Conservation (phyloP, 2,888 invertebrate genomes). For the Alcis repandata region DNA sequence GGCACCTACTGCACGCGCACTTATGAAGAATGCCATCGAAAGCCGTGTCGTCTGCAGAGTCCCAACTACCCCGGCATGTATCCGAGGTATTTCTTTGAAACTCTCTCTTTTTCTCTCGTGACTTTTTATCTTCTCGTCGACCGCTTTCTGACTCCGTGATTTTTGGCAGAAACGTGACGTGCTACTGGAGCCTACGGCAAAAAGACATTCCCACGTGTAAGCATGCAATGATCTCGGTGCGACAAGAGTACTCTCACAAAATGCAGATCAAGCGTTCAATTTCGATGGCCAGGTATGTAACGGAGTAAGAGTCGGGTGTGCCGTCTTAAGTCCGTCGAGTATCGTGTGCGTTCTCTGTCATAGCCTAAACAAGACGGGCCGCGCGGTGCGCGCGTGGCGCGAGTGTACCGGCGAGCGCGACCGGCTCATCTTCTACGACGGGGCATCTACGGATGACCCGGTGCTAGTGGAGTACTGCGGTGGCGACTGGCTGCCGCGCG, state of each 20-base stretch:
- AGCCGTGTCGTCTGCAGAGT: constrained; percentile 94
- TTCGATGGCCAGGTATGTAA: constrained; percentile 87
- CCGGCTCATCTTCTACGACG: constrained; percentile 95
- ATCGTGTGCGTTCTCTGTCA: neutral
- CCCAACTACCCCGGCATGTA: constrained; percentile 97
- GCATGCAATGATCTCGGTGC: constrained; percentile 95
- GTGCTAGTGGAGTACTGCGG: constrained; percentile 95
- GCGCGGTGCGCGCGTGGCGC: constrained; percentile 92
- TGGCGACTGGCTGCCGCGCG: constrained; percentile 93
- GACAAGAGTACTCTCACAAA: constrained; percentile 91
- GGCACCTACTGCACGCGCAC: constrained; percentile 94
- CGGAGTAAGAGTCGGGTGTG: neutral
- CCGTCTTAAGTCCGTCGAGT: neutral
- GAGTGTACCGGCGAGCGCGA: constrained; percentile 94
- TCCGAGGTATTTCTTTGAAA: constrained; percentile 75
- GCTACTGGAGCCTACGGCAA: constrained; percentile 95
- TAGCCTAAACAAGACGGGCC: constrained; percentile 90
- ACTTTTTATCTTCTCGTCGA: neutral
- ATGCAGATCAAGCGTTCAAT: constrained; percentile 90
- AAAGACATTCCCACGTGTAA: constrained; percentile 95
- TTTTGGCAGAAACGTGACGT: constrained; percentile 92
- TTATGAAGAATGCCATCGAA: constrained; percentile 94
- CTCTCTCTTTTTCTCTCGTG: neutral
- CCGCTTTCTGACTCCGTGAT: neutral
- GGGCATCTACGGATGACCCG: constrained; percentile 93